These are phyloP conservation scores for Limanda limanda DNA, from an alignment of 2,113 vertebrate genomes.

Conservation along the genomic window DNA sequence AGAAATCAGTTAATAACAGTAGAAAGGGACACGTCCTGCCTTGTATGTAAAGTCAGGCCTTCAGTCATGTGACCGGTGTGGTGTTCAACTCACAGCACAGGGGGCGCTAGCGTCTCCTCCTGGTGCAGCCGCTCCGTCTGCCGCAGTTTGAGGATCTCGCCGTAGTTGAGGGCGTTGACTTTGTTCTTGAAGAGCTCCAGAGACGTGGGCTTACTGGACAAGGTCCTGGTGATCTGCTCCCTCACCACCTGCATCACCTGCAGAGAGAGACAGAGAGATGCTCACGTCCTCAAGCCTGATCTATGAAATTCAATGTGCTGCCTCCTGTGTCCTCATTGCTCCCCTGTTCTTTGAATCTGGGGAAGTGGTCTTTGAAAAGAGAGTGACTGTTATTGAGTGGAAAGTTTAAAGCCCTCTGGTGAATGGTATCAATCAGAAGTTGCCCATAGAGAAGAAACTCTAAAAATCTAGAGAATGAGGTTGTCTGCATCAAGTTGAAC, in stretches of 20 bases:
- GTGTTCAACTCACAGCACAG: slow-evolving; percentile 89
- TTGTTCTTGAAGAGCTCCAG: slow-evolving; percentile 96
- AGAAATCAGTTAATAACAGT: background rate
- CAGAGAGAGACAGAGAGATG: background rate
- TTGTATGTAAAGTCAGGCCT: background rate
- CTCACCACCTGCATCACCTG: slow-evolving; percentile 98
- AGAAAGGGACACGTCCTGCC: background rate
- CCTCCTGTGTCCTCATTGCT: no score
- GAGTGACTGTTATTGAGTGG: no score
- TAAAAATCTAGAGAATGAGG: no score
- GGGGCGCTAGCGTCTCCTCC: slow-evolving; percentile 92
- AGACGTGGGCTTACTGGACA: slow-evolving; percentile 92
- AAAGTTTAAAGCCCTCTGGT: no score
- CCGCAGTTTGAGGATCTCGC: slow-evolving; percentile 94
- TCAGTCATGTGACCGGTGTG: background rate
- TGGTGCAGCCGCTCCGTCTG: slow-evolving; percentile 96
- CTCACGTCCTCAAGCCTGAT: background rate
- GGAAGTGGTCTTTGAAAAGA: no score
- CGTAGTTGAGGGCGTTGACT: slow-evolving; percentile 92
- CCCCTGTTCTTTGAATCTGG: no score
- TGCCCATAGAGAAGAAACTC: no score
- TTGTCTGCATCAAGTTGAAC: no score
- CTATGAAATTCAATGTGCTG: background rate
- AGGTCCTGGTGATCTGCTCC: slow-evolving; percentile 94
- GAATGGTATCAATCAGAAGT: no score